Evolutionary conservation across 2,113 vertebrate genomes (phyloP).

Genomic region (Poicephalus gulielmi): DNA sequence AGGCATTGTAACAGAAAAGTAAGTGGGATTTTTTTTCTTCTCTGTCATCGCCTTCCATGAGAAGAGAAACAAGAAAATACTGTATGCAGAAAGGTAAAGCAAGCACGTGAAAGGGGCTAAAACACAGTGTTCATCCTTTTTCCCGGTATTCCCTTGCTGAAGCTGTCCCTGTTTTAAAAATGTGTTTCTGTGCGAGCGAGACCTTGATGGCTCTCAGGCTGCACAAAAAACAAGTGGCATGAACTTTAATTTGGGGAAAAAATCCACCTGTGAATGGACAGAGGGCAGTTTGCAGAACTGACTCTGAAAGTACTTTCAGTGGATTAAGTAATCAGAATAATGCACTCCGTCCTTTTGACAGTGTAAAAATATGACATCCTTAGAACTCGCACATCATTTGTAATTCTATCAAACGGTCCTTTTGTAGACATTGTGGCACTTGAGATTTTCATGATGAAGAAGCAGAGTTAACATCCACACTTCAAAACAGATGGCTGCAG

Average conservation of each 20-base stretch:
- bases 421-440: background rate
- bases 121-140: background rate
- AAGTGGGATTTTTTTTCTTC: background rate
- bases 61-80: slow-evolving; percentile 37
- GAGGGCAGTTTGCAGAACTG: background rate
- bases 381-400: background rate
- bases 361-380: rapidly evolving
- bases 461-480: background rate
- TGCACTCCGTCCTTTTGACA: background rate
- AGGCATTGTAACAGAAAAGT: background rate
- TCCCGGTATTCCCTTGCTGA: background rate
- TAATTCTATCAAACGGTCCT: background rate
- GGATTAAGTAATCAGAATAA: background rate
- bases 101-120: background rate
- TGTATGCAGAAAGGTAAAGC: background rate
- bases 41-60: slow-evolving; percentile 3
- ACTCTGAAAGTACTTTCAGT: background rate
- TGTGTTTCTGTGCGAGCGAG: background rate
- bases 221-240: background rate
- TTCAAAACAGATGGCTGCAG: background rate
- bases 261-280: background rate
- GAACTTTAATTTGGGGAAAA: background rate
- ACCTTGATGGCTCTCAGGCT: background rate
- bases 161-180: background rate
- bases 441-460: background rate